A percentile compares a stretch with the other conserved stretches of the same genome.
Evolutionary conservation across 2,888 invertebrate species (phyloP).

Genomic region (Cactoblastis cactorum): DNA sequence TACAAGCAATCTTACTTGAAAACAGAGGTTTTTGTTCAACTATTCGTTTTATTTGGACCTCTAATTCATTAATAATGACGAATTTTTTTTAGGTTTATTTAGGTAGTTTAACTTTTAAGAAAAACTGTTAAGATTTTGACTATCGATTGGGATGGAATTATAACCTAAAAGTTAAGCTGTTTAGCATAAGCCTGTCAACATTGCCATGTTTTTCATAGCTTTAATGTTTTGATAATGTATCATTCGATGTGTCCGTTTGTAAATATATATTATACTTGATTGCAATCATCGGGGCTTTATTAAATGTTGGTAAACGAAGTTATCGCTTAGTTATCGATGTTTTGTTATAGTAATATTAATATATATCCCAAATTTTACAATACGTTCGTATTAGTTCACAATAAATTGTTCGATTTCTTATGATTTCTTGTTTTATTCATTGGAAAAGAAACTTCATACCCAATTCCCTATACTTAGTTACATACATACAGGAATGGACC

Average conservation of each 20-base stretch:
- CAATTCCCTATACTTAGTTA: too few relatives aligned
- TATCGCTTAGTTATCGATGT: slow-evolving; percentile 72
- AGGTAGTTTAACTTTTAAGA: not conserved
- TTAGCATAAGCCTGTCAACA: slow-evolving; percentile 67
- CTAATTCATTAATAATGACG: too few relatives aligned
- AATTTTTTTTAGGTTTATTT: too few relatives aligned
- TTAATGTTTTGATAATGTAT: slow-evolving; percentile 65
- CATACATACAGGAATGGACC: too few relatives aligned
- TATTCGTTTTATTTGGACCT: too few relatives aligned
- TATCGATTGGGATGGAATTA: slow-evolving; percentile 4
- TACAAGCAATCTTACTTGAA: too few relatives aligned
- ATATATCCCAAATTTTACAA: slow-evolving; percentile 78
- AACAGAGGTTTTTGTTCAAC: too few relatives aligned
- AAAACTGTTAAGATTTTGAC: not conserved
- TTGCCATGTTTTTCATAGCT: slow-evolving; percentile 71
- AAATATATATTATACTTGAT: slow-evolving; percentile 43
- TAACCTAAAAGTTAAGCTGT: slow-evolving; percentile 16
- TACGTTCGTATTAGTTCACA: slow-evolving; percentile 77
- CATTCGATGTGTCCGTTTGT: slow-evolving; percentile 44
- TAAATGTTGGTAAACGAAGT: slow-evolving; percentile 69
- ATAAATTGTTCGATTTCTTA: slow-evolving; percentile 73
- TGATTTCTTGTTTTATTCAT: slow-evolving; percentile 19
- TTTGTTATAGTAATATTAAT: slow-evolving; percentile 73
- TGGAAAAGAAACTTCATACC: too few relatives aligned
- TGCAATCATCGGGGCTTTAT: slow-evolving; percentile 67